These are phyloP conservation scores for Syngnathus rostellatus DNA, from an alignment of 2,797 vertebrate species.

Conservation along the genomic window DNA sequence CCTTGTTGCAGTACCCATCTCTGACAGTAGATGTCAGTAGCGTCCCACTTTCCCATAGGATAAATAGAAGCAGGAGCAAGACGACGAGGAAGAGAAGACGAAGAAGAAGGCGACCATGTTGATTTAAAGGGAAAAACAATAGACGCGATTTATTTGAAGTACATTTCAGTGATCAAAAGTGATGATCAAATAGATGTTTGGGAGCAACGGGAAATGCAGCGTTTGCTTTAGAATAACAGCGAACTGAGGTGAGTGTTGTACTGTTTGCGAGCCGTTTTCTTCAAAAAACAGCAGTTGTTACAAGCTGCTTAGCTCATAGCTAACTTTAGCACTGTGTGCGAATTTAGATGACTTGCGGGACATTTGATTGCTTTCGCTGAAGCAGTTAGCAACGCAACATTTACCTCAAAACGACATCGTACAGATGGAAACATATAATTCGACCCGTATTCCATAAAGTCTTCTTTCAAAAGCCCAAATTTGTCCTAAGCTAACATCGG, in stretches of 20 bases:
- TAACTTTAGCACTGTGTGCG: constrained; percentile 39
- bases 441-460: too few species aligned
- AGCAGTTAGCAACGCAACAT: too few species aligned
- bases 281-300: constrained; percentile 29
- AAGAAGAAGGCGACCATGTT: constrained; percentile 71
- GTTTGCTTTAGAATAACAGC: constrained; percentile 27
- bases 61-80: constrained; percentile 25
- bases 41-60: not conserved
- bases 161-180: constrained; percentile 31
- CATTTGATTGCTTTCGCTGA: not conserved
- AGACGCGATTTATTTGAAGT: constrained; percentile 57
- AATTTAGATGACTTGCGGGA: constrained; percentile 29
- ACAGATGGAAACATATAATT: not conserved
- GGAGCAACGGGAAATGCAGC: constrained; percentile 16
- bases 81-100: constrained; percentile 44
- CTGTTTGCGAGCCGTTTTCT: not conserved
- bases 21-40: constrained; percentile 38
- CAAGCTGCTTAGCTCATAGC: constrained; percentile 30
- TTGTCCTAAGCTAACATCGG: not conserved
- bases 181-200: constrained; percentile 8
- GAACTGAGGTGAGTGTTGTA: constrained; percentile 45
- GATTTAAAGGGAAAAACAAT: constrained; percentile 71
- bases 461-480: not conserved
- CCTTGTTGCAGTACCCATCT: not conserved
- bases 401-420: not conserved